Conservation (phyloP, 2,797 vertebrate genomes). For the Cetoscarus ocellatus region DNA sequence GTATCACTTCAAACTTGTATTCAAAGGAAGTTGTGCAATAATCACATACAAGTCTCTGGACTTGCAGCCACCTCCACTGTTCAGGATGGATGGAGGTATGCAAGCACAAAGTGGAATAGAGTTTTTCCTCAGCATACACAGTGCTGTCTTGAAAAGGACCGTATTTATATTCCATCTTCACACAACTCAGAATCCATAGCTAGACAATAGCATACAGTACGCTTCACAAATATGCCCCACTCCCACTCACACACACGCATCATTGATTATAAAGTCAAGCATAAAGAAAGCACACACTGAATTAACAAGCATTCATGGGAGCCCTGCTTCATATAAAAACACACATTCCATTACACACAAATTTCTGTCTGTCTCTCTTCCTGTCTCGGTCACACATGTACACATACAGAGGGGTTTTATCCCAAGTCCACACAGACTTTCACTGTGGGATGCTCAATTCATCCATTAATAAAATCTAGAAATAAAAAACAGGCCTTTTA, state of each 20-base stretch:
- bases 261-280: constrained; percentile 28
- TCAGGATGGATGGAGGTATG: not conserved
- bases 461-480: not conserved
- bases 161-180: constrained; percentile 7
- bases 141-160: constrained; percentile 4
- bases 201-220: constrained; percentile 8
- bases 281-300: not conserved
- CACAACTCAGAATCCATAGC: constrained; percentile 23
- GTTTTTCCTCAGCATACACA: not conserved
- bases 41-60: not conserved
- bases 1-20: not conserved
- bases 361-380: constrained; percentile 47
- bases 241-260: constrained; percentile 14
- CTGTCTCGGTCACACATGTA: constrained; percentile 25
- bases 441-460: not conserved
- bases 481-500: not conserved
- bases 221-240: constrained; percentile 6
- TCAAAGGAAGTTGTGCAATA: not conserved
- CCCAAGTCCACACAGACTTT: not conserved
- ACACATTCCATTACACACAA: constrained; percentile 14
- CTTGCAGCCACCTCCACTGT: constrained; percentile 19
- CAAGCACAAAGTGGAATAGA: not conserved
- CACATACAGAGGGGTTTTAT: constrained; percentile 47
- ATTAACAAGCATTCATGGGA: constrained; percentile 14
- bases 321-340: constrained; percentile 10